Base-by-base conservation (phyloP, 1,140 invertebrate genomes). In the Elysia chlorotica region DNA sequence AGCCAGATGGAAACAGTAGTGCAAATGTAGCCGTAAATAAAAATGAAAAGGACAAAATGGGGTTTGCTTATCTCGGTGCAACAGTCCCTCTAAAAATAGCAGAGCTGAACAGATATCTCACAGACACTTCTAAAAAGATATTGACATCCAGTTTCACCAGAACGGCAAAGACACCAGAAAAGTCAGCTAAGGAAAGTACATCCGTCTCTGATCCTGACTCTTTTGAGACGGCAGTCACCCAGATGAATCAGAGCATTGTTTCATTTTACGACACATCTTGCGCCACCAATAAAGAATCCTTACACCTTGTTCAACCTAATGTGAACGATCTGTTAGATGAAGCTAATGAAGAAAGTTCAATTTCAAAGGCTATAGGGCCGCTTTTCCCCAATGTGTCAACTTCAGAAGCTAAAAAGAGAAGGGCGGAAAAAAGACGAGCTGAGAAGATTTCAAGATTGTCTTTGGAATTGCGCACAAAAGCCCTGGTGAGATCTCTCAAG, bases 401-500 rank as follows among this genome's bases (percentile, higher is more conserved):
- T 33, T 6, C 35, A 2, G 53, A 37, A 65, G 48, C 36, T 6
- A 54, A 65, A 30, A 63, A 36, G 70, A 68, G 65, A 48, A 75
- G 31, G 69, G 70, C 28, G 78, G 73, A 76, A 76, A 73, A 28
- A 62, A 37, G 61, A 14, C 71, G 6, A 62, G 78, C 21, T 66
- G 70, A 54, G 75, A 78, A 76, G 72, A 81, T 82, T 14, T 81
- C 79, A 25, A 74, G 74, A 59, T 41, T 71, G 14, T 76, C 62
- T 6, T 68, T 83, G 10, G 78, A 82, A 25, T 70, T 65, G 1
- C 89, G 92, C 77, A 93, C 92, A 10, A 89, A 88, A 67, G 91
- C 92, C 77, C 89, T 94, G 38, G 89, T 94, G 69, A 89, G 89
- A 21, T 90, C 90, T 25, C 88, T 94, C 38, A 85, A 87, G 31